Evolutionary conservation across 2,888 invertebrate genomes (phyloP), one percentile per base, ranked within the genome.

Genomic region (Alentia gelatinosa): DNA sequence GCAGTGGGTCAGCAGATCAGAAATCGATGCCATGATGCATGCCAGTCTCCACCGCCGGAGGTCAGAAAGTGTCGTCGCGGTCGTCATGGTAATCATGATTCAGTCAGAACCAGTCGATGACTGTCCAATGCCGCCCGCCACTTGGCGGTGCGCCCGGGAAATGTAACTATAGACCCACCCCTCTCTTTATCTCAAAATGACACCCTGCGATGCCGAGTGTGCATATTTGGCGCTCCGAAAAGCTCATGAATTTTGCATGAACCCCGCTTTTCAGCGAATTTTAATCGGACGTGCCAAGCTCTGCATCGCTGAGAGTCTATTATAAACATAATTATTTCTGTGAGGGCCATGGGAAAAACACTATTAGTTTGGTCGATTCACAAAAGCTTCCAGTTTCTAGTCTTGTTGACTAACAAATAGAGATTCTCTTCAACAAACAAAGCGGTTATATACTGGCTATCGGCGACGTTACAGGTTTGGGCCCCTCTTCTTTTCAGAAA

Each of bases 221-320:
- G 68, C 68, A 68, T 68, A 68, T 68, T 68, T 68, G 5, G 68
- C 37, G 5, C 37, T 79, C 79, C 39, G 37, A 35, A 26, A 68
- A 30, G 68, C 33, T 68, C 79, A 79, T 79, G 79, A 37, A 79
- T 79, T 39, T 79, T 79, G 23, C 79, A 79, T 79, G 35, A 79
- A 26, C 9, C n/a, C 23, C 37, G 35, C n/a, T 79, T 79, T 39
- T 39, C 4, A 79, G 39, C 35, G 37, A 19, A 79, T 37, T 79
- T 79, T 79, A 79, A 79, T 79, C 37, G 35, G 79, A n/a, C 79
- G 23, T 33, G 12, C 74, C 74, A 74, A 56, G 68, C 79, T 79
- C 39, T 79, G 79, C 79, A 79, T 79, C n/a, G 39, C 19, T 79
- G 39, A 79, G 74, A 33, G 79, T 79, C 79, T 39, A 79, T 79